Evolutionary conservation across 2,888 invertebrate species (phyloP).

Genomic region (Agonopterix subpropinquella): DNA sequence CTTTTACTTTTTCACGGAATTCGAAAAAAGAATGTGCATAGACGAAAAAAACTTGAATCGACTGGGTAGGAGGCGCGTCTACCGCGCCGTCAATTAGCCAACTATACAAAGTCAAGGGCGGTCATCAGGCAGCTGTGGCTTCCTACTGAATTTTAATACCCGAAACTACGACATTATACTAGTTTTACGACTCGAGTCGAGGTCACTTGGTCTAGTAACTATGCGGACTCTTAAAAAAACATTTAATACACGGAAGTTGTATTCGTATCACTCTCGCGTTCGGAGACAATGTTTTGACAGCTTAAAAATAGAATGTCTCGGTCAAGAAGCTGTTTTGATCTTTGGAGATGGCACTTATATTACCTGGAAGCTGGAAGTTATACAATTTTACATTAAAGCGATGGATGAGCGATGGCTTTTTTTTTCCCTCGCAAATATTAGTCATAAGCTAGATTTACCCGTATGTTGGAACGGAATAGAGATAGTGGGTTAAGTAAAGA

Average conservation of each 20-base stretch:
- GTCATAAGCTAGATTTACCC: no score
- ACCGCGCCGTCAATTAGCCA: conserved; percentile 11
- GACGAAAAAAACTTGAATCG: conserved; percentile 14
- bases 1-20: conserved; percentile 43
- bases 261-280: conserved; percentile 11
- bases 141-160: conserved; percentile 58
- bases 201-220: conserved; percentile 32
- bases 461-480: no score
- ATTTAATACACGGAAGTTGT: conserved; percentile 16
- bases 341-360: no score
- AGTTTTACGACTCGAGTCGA: conserved; percentile 52
- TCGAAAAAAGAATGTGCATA: conserved; percentile 17
- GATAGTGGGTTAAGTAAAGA: no score
- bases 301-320: conserved; percentile 25
- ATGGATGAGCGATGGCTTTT: no score
- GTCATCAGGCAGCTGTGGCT: conserved; percentile 55
- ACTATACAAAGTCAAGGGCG: conserved; percentile 54
- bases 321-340: no score
- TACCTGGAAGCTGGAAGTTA: no score
- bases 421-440: no score
- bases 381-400: no score
- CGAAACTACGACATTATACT: conserved; percentile 40
- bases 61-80: conserved; percentile 22
- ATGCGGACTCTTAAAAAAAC: conserved; percentile 23
- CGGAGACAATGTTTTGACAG: conserved; percentile 22